Evolutionary conservation across 2,888 invertebrate species (phyloP), one percentile per base, ranked within the genome.

Genomic region (Dichetophora obliterata): DNA sequence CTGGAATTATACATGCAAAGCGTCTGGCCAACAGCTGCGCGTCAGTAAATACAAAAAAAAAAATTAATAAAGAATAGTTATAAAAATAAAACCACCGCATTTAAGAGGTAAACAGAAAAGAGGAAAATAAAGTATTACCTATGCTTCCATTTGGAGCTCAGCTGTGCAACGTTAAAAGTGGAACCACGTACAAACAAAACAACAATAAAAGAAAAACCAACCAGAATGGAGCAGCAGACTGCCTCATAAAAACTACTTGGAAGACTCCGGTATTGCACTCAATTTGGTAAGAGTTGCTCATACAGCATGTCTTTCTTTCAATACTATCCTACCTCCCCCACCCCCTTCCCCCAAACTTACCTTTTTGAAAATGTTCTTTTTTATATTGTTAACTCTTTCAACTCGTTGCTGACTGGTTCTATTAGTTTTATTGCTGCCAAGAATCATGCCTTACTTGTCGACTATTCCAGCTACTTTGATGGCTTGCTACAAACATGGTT

Each of bases 241-340:
- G 66, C 27, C n/a, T 43, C 31, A 19, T 50, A 59, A 31, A 71
- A 48, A 34, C 43, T 24, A 34, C 19, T 43, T 22, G 71, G 9
- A 34, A 57, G 3, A 31, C 31, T 34, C 22, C n/a, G n/a, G 48
- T 81, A 82, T 70, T 86, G 84, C 84, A 85, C 84, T 84, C 84
- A 83, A 83, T 85, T 84, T 83, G 86, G 86, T 83, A 85, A 83
- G 59, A 59, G 66, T 68, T 66, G 74, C 34, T 27, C 27, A 50
- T 14, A 63, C 43, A 43, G 37, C 54, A 57, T 74, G 34, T 61
- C 37, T 65, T 34, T 74, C 24, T 22, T n/a, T n/a, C n/a, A n/a
- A n/a, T n/a, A n/a, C n/a, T n/a, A n/a, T n/a, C n/a, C 34, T 65
- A 27, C 24, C 31, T 27, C 34, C 14, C 8, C 34, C 31, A 16